phyloP scores from a whole-genome alignment of 2,888 invertebrate species.

The Euzophera pinguis region DNA sequence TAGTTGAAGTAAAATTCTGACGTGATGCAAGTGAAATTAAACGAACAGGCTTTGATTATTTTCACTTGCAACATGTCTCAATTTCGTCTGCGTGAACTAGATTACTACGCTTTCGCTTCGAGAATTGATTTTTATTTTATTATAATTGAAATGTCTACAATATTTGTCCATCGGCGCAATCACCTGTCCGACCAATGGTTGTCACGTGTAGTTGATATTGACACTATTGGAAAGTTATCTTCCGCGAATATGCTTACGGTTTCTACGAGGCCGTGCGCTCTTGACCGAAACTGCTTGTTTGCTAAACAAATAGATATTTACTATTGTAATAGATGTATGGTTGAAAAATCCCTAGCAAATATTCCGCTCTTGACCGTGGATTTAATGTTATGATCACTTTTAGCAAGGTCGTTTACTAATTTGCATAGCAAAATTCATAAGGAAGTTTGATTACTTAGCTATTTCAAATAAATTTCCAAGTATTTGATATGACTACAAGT shows the following conservation, averaged over 20 bases:
- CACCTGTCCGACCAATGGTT: constrained; percentile 29
- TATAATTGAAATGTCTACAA: constrained; percentile 24
- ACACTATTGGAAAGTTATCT: constrained; percentile 69
- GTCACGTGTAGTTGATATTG: constrained; percentile 43
- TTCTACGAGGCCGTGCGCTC: constrained; percentile 41
- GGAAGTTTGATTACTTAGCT: not conserved
- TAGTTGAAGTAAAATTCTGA: not conserved
- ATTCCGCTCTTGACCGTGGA: constrained; percentile 5
- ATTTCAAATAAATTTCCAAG: not conserved
- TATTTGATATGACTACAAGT: not conserved
- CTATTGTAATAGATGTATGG: not conserved
- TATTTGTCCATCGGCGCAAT: constrained; percentile 33
- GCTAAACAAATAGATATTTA: not conserved
- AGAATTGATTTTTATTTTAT: constrained; percentile 34
- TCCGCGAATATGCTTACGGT: constrained; percentile 47
- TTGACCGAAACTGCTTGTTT: constrained; percentile 7
- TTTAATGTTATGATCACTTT: constrained; percentile 7
- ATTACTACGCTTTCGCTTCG: constrained; percentile 50
- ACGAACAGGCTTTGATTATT: constrained; percentile 23
- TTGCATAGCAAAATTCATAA: constrained; percentile 8
- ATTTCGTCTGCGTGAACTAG: constrained; percentile 40
- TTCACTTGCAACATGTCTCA: constrained; percentile 31
- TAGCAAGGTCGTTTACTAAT: constrained; percentile 10
- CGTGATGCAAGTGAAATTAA: not conserved
- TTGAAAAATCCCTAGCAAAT: not conserved